Conservation (phyloP, 1,140 invertebrate species). For the Heliconius nattereri region DNA sequence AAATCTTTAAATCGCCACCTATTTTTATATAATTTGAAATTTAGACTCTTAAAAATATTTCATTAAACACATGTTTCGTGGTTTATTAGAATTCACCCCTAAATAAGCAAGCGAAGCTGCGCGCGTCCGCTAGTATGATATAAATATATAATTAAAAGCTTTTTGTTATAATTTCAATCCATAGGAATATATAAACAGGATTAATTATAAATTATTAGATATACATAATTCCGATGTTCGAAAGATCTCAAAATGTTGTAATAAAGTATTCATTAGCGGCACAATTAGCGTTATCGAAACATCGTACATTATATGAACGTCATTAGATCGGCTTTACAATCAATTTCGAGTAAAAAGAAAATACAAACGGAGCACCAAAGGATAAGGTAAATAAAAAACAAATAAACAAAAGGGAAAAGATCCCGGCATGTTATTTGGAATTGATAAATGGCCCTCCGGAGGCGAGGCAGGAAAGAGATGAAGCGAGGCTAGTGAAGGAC, state of each 20-base stretch:
- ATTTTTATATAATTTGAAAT: too few species aligned
- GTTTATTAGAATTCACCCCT: too few species aligned
- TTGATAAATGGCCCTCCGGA: conserved; percentile 79
- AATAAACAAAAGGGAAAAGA: conserved; percentile 74
- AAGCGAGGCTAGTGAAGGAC: conserved; percentile 63
- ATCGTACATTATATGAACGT: conserved; percentile 67
- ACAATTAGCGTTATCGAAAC: conserved; percentile 73
- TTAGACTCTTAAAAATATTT: too few species aligned
- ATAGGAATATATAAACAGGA: neutral
- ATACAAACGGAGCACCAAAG: conserved; percentile 66
- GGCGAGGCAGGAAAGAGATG: conserved; percentile 62
- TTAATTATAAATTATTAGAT: neutral
- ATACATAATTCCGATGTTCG: neutral
- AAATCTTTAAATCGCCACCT: too few species aligned
- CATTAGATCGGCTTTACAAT: conserved; percentile 77
- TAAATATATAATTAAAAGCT: neutral
- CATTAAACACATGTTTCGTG: too few species aligned
- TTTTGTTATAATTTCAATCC: neutral
- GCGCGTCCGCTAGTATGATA: too few species aligned
- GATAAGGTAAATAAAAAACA: conserved; percentile 78
- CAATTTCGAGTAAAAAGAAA: conserved; percentile 73
- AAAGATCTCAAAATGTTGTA: neutral
- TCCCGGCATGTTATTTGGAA: conserved; percentile 78
- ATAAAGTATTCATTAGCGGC: conserved; percentile 54
- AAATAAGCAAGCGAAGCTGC: too few species aligned